Evolutionary conservation across 2,888 invertebrate genomes (phyloP).

Genomic region (Proisotoma minuta): DNA sequence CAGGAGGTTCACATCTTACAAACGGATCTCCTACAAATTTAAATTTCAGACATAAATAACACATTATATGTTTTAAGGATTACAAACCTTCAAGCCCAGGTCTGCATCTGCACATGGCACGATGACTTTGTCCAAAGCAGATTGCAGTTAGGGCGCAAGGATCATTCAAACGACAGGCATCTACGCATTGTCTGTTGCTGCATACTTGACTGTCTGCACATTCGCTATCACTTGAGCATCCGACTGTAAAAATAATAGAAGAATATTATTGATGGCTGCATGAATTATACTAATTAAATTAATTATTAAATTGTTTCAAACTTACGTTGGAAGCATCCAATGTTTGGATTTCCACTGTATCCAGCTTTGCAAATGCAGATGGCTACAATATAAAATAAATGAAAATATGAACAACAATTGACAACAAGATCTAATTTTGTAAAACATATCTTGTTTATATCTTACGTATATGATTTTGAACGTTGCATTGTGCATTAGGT

Average conservation of each 20-base stretch:
- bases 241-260: constrained; percentile 55
- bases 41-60: constrained; percentile 56
- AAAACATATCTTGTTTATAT: constrained; percentile 52
- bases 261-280: neutral
- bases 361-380: constrained; percentile 57
- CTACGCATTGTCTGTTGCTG: constrained; percentile 74
- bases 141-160: constrained; percentile 79
- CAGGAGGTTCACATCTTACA: constrained; percentile 67
- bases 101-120: constrained; percentile 74
- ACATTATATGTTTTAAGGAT: neutral
- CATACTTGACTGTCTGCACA: constrained; percentile 76
- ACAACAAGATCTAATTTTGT: neutral
- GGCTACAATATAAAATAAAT: constrained; percentile 21
- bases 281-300: neutral
- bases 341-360: constrained; percentile 79
- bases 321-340: constrained; percentile 69
- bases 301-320: constrained; percentile 2
- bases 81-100: constrained; percentile 36
- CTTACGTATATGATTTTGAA: constrained; percentile 62
- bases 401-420: too few species aligned
- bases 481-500: constrained; percentile 72
- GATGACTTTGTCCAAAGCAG: constrained; percentile 75
- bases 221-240: constrained; percentile 75
- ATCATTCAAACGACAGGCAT: constrained; percentile 71
- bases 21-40: constrained; percentile 66